Conservation (phyloP, 2,888 invertebrate genomes). For the Stenoptilia bipunctidactyla region DNA sequence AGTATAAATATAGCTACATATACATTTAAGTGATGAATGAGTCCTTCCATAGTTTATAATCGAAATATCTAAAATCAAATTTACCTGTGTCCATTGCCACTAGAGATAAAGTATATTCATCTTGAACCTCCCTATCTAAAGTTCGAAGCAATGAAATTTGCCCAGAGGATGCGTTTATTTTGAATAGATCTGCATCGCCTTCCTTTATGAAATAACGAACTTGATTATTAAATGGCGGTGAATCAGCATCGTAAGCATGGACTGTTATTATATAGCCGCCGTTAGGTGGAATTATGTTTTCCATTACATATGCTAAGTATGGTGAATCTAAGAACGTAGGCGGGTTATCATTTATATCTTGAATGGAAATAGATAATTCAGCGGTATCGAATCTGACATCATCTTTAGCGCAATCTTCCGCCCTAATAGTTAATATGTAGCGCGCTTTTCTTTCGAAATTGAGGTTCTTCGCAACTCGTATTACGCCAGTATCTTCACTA, state of each 20-base stretch:
- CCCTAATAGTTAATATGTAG: conserved; percentile 86
- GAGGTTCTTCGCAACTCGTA: conserved; percentile 91
- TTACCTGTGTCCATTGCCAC: conserved; percentile 96
- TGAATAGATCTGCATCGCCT: conserved; percentile 91
- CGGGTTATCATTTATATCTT: conserved; percentile 94
- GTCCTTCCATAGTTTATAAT: no score
- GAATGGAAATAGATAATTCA: conserved; percentile 85
- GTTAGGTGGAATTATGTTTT: conserved; percentile 87
- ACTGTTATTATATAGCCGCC: conserved; percentile 86
- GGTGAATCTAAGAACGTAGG: conserved; percentile 96
- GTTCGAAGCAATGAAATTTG: conserved; percentile 87
- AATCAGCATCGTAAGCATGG: conserved; percentile 91
- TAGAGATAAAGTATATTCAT: conserved; percentile 86
- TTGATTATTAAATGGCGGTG: conserved; percentile 89
- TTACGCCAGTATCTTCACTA: conserved; percentile 91
- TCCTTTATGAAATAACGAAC: conserved; percentile 94
- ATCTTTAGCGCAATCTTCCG: conserved; percentile 88
- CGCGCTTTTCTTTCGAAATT: conserved; percentile 92
- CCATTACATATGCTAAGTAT: conserved; percentile 93
- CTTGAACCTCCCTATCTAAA: conserved; percentile 86
- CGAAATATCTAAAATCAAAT: not conserved
- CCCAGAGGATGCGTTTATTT: conserved; percentile 92
- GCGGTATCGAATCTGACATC: conserved; percentile 81
- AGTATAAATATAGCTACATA: not conserved
- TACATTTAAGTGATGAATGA: no score